Conservation (phyloP, 2,888 invertebrate species). For the Pandemis cinnamomeana region DNA sequence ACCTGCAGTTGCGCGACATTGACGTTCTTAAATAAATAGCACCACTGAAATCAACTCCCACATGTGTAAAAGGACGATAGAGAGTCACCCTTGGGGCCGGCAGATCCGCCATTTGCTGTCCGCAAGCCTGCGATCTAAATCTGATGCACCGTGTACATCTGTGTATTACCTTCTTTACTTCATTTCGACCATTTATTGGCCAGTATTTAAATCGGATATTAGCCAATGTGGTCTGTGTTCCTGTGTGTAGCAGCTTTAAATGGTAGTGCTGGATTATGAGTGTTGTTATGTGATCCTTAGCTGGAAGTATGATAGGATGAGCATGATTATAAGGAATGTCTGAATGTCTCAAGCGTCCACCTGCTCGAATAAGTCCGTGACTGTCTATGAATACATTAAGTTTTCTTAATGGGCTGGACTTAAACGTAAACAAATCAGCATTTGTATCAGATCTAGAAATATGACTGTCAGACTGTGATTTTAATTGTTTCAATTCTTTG, state of each 20-base stretch:
- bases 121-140: constrained; percentile 2
- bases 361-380: neutral
- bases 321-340: constrained; percentile 21
- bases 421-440: too few relatives aligned
- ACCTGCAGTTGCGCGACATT: too few relatives aligned
- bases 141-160: constrained; percentile 9
- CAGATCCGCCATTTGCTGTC: constrained; percentile 13
- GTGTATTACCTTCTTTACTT: constrained; percentile 14
- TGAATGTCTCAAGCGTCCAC: constrained; percentile 21
- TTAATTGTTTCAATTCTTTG: too few relatives aligned
- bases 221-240: constrained; percentile 31
- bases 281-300: constrained; percentile 17
- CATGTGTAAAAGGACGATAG: neutral
- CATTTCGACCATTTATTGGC: constrained; percentile 19
- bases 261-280: constrained; percentile 1
- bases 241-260: constrained; percentile 33
- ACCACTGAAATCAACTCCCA: too few relatives aligned
- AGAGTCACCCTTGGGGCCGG: constrained; percentile 10
- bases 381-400: constrained; percentile 8
- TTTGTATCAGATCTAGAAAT: too few relatives aligned
- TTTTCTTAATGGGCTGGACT: constrained; percentile 6
- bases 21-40: too few relatives aligned
- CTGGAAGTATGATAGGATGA: constrained; percentile 19
- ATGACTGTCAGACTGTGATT: too few relatives aligned
- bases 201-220: constrained; percentile 23